These are phyloP conservation scores for Adelphocoris suturalis DNA, from an alignment of 2,888 invertebrate genomes.

Conservation along the genomic window DNA sequence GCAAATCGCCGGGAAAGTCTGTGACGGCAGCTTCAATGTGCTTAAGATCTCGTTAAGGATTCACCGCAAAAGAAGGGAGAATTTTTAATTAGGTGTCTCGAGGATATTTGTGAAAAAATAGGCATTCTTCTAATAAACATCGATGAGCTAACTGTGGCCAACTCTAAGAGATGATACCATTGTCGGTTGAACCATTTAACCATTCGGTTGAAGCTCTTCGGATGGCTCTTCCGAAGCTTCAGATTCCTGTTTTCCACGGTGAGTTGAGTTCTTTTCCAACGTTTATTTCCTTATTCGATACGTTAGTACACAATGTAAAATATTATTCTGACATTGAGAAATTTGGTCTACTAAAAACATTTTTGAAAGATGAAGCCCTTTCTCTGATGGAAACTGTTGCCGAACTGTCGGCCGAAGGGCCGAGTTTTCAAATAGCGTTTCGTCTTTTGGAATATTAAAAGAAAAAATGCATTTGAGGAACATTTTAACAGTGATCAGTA, in stretches of 20 bases:
- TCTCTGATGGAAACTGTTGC: background rate
- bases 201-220: background rate
- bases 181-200: background rate
- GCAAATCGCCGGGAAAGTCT: no score
- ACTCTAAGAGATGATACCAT: background rate
- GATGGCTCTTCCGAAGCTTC: background rate
- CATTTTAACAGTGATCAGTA: no score
- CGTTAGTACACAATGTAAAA: background rate
- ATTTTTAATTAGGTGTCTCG: background rate
- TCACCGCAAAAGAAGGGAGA: background rate
- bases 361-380: background rate
- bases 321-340: constrained; percentile 27
- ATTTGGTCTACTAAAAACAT: background rate
- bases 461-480: no score
- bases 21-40: no score
- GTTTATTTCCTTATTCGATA: constrained; percentile 5
- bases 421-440: no score
- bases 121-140: background rate
- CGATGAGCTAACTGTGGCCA: background rate
- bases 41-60: background rate
- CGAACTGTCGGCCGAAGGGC: background rate
- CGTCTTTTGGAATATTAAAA: no score
- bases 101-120: background rate
- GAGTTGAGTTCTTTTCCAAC: background rate
- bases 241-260: background rate